phyloP scores from a whole-genome alignment of 2,113 vertebrate species.

The Mus pahari region DNA sequence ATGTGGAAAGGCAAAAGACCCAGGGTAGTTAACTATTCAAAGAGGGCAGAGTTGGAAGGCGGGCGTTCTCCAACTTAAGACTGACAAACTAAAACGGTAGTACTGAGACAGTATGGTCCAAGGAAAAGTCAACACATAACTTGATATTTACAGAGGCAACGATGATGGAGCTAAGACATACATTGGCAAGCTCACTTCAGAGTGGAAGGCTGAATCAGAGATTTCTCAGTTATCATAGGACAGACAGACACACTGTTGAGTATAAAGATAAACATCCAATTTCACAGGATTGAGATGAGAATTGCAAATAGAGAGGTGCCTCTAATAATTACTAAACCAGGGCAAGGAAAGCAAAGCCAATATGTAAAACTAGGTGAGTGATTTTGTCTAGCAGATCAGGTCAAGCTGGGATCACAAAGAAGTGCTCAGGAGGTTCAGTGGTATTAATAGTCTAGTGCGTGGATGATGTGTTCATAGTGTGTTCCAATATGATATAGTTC shows the following conservation, averaged over 20 bases:
- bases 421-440: not conserved
- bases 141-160: constrained; percentile 8
- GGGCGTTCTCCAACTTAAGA: not conserved
- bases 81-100: not conserved
- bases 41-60: not conserved
- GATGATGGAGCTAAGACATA: not conserved
- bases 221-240: not conserved
- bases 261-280: not conserved
- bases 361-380: not conserved
- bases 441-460: not conserved
- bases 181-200: not conserved
- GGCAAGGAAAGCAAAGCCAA: not conserved
- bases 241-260: constrained; percentile 1
- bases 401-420: not conserved
- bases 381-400: no score
- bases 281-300: not conserved
- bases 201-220: not conserved
- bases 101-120: not conserved
- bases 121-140: not conserved
- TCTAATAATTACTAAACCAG: not conserved
- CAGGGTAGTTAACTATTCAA: not conserved
- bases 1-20: not conserved
- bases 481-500: not conserved
- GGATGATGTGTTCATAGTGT: not conserved
- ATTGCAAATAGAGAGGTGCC: not conserved